Conservation (phyloP, 2,888 invertebrate species). For the Podotricha telesiphe region DNA sequence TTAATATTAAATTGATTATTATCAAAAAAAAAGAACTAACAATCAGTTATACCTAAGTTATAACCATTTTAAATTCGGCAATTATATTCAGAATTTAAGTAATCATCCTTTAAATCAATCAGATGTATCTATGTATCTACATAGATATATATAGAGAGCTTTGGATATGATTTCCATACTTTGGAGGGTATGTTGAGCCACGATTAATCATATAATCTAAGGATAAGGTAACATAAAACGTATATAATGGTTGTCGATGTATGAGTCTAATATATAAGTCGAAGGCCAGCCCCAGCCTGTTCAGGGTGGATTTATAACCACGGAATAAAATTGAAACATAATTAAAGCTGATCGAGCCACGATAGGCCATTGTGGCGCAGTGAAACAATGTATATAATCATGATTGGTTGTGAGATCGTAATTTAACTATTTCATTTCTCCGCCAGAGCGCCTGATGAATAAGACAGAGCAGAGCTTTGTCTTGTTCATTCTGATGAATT, state of each 20-base stretch:
- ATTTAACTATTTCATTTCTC: no score
- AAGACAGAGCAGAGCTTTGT: no score
- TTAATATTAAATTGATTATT: no score
- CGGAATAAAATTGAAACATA: no score
- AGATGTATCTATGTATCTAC: no score
- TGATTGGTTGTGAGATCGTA: no score
- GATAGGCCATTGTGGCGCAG: no score
- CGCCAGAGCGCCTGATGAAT: no score
- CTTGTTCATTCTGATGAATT: no score
- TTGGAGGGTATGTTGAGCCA: not conserved
- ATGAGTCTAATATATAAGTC: not conserved
- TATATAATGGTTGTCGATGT: not conserved
- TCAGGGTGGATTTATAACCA: not conserved
- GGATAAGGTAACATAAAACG: not conserved
- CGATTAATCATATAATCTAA: slow-evolving; percentile 10
- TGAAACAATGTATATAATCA: no score
- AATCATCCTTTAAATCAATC: slow-evolving; percentile 6
- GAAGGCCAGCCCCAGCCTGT: not conserved
- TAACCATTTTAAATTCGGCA: not conserved
- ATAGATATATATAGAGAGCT: not conserved
- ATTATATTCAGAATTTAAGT: not conserved
- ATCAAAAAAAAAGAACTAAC: no score
- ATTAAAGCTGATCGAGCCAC: no score
- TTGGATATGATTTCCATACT: slow-evolving; percentile 3
- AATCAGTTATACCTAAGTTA: not conserved